phyloP scores from a whole-genome alignment of 2,888 invertebrate genomes.

The Halictus quadricinctus region DNA sequence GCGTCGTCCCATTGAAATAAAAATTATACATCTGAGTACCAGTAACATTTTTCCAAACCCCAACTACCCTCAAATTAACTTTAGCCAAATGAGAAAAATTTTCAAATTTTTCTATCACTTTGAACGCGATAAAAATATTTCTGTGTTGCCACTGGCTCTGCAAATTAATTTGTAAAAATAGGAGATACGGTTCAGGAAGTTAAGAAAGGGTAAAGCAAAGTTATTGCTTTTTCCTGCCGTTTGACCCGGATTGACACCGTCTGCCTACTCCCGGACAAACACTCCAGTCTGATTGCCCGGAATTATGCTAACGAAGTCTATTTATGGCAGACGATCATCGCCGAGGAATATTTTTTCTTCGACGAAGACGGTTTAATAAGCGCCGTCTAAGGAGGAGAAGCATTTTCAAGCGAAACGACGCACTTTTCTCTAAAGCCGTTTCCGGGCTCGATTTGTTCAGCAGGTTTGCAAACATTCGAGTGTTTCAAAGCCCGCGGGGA shows the following conservation, averaged over 20 bases:
- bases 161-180: too few species aligned
- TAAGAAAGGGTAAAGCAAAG: not conserved
- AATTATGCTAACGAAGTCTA: constrained; percentile 66
- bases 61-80: not conserved
- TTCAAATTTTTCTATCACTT: too few species aligned
- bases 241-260: constrained; percentile 66
- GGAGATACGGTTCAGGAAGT: not conserved
- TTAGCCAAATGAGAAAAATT: too few species aligned
- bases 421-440: not conserved
- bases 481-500: not conserved
- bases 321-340: constrained; percentile 60
- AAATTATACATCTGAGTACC: not conserved
- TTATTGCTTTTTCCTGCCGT: constrained; percentile 15
- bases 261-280: constrained; percentile 49
- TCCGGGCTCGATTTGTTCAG: not conserved
- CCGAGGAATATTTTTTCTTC: constrained; percentile 28
- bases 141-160: too few species aligned
- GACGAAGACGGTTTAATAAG: not conserved
- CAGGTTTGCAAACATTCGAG: not conserved
- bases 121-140: too few species aligned
- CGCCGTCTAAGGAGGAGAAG: not conserved
- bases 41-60: too few species aligned
- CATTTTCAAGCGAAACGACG: not conserved
- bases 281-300: constrained; percentile 54
- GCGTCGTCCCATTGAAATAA: not conserved